phyloP scores from a whole-genome alignment of 2,113 vertebrate species.

The Menura novaehollandiae region DNA sequence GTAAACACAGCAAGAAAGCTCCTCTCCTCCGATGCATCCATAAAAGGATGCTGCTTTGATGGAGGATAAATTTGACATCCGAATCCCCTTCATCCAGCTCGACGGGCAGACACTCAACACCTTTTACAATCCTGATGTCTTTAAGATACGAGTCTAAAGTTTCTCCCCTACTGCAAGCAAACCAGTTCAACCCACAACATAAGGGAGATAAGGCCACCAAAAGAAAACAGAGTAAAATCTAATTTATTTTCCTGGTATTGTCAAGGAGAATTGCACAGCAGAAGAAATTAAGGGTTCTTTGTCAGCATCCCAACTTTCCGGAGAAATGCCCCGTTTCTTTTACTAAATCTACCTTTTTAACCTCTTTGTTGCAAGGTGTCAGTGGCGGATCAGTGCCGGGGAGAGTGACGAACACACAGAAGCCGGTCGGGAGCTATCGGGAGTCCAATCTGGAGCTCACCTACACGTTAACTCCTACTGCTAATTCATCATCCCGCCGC shows the following conservation, averaged over 20 bases:
- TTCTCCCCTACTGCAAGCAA: neutral
- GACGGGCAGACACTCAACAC: neutral
- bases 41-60: neutral
- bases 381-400: conserved; percentile 19
- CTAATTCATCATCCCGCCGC: conserved; percentile 86
- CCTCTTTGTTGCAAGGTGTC: conserved; percentile 78
- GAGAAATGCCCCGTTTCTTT: neutral
- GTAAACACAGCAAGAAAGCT: neutral
- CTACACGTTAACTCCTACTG: conserved; percentile 68
- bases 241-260: conserved; percentile 43
- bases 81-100: neutral
- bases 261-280: neutral
- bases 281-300: conserved; percentile 71
- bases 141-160: neutral
- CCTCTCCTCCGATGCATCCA: accelerated
- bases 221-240: conserved; percentile 22
- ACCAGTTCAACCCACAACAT: neutral
- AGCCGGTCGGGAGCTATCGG: conserved; percentile 58
- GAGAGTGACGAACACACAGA: conserved; percentile 51
- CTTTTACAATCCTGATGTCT: neutral
- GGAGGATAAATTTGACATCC: neutral
- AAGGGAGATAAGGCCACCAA: conserved; percentile 37
- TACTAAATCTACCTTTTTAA: conserved; percentile 4
- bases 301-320: conserved; percentile 57
- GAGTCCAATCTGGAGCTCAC: conserved; percentile 76